These are phyloP conservation scores for Zeus faber DNA, from an alignment of 2,113 vertebrate genomes.

Conservation along the genomic window DNA sequence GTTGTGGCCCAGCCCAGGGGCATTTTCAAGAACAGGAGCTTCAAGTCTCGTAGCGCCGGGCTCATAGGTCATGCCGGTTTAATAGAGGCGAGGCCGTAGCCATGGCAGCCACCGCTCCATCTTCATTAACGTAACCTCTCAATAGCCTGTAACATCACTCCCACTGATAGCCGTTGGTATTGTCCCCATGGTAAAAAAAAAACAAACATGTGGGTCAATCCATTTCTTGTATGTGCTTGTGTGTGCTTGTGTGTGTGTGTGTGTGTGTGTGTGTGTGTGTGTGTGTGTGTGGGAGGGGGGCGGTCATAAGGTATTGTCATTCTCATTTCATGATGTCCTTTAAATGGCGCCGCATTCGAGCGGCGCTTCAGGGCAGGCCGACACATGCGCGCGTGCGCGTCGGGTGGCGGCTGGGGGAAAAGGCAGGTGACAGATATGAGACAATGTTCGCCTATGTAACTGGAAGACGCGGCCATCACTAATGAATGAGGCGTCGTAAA, in stretches of 20 bases:
- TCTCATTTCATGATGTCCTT: background rate
- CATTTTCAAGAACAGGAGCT: slow-evolving; percentile 11
- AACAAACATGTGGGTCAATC: slow-evolving; percentile 25
- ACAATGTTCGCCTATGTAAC: slow-evolving; percentile 67
- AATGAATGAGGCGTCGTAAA: slow-evolving; percentile 68
- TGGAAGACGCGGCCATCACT: slow-evolving; percentile 48
- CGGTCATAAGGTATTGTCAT: background rate
- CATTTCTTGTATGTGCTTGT: no score
- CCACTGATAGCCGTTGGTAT: slow-evolving; percentile 20
- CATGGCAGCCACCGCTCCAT: slow-evolving; percentile 19
- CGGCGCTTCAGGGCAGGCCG: no score
- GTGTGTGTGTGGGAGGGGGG: no score
- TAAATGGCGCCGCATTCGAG: no score
- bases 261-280: no score
- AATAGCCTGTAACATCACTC: slow-evolving; percentile 25
- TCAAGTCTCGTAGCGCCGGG: slow-evolving; percentile 25
- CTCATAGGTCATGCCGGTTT: slow-evolving; percentile 40
- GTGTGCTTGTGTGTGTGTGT: no score
- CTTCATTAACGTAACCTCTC: slow-evolving; percentile 35
- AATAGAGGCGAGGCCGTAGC: slow-evolving; percentile 1
- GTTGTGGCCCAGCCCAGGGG: slow-evolving; percentile 18
- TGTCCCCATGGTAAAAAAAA: slow-evolving; percentile 16
- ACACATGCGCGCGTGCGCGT: no score
- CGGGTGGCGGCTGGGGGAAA: no score
- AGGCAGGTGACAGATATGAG: slow-evolving; percentile 56